phyloP scores from a whole-genome alignment of 2,888 invertebrate species.

The Euphydryas editha region DNA sequence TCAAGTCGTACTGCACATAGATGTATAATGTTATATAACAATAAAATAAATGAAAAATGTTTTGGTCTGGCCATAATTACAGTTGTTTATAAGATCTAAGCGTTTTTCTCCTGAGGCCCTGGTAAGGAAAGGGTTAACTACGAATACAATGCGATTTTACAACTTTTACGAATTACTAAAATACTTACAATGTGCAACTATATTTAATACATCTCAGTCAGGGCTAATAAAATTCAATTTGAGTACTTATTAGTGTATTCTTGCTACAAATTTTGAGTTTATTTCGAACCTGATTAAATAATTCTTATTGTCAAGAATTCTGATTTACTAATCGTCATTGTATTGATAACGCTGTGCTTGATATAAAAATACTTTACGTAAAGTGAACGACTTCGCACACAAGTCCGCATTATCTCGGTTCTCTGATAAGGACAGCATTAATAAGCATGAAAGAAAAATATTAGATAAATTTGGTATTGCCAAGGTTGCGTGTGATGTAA shows the following conservation, averaged over 20 bases:
- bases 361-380: slow-evolving; percentile 6
- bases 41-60: too few relatives aligned
- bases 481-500: slow-evolving; percentile 76
- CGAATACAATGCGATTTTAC: background rate
- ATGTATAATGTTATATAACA: too few relatives aligned
- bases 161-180: background rate
- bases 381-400: slow-evolving; percentile 1
- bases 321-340: slow-evolving; percentile 16
- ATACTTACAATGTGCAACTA: too few relatives aligned
- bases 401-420: slow-evolving; percentile 22
- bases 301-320: slow-evolving; percentile 6
- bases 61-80: too few relatives aligned
- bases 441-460: slow-evolving; percentile 56
- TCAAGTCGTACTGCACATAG: too few relatives aligned
- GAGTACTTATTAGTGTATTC: slow-evolving; percentile 16
- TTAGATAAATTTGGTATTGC: slow-evolving; percentile 59
- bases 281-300: slow-evolving; percentile 21
- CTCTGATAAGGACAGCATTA: slow-evolving; percentile 41
- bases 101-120: too few relatives aligned
- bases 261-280: slow-evolving; percentile 2
- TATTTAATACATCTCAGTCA: background rate
- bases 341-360: slow-evolving; percentile 22
- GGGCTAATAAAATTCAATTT: background rate
- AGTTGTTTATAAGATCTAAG: too few relatives aligned
- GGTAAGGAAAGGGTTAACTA: too few relatives aligned